Conservation (phyloP, 2,113 vertebrate species). For the Bubo bubo region DNA sequence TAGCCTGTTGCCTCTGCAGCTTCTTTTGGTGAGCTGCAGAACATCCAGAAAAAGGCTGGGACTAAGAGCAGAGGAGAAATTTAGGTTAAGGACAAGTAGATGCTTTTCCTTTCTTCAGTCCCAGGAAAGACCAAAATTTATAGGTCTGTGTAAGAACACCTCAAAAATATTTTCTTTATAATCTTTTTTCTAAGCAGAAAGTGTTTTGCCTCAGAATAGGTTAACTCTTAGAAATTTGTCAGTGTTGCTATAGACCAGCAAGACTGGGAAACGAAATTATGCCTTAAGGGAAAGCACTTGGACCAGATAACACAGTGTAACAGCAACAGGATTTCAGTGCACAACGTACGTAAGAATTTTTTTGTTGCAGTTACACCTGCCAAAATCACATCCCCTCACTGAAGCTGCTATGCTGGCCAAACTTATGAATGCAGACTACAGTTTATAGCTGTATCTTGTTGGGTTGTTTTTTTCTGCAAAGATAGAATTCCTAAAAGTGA, state of each 20-base stretch:
- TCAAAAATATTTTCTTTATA: not conserved
- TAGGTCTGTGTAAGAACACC: not conserved
- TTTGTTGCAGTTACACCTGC: not conserved
- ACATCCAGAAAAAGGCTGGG: not conserved
- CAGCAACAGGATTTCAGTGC: not conserved
- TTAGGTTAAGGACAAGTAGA: not conserved
- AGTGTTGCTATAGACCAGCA: not conserved
- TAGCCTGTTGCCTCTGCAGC: not conserved
- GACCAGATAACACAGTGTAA: not conserved
- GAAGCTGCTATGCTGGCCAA: not conserved
- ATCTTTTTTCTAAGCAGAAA: not conserved
- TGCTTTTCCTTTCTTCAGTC: not conserved
- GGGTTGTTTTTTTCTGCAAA: not conserved
- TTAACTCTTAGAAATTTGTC: not conserved
- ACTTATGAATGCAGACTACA: not conserved
- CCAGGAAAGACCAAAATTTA: not conserved
- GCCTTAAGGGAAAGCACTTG: not conserved
- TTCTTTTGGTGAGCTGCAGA: not conserved
- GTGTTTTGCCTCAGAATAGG: not conserved
- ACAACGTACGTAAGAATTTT: accelerated
- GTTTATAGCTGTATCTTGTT: not conserved
- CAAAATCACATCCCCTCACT: not conserved
- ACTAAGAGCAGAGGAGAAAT: not conserved
- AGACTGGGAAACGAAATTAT: not conserved
- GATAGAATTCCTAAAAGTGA: not conserved